These are phyloP conservation scores for Tragopan temminckii DNA, from an alignment of 2,797 vertebrate species.

Conservation along the genomic window DNA sequence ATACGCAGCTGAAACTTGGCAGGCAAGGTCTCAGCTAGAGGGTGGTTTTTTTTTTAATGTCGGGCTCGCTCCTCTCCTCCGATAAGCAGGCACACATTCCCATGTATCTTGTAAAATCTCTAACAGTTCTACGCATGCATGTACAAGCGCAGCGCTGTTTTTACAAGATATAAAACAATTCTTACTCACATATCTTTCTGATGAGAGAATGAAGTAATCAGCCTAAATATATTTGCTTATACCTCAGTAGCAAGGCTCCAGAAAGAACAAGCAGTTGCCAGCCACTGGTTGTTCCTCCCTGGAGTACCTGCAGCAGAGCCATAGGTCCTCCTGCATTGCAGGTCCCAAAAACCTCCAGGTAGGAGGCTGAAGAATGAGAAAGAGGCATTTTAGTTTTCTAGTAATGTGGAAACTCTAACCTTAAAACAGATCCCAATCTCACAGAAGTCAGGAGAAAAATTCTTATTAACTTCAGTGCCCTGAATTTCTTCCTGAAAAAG, in stretches of 20 bases:
- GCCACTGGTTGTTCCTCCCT: background rate
- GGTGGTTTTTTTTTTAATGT: background rate
- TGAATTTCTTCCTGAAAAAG: background rate
- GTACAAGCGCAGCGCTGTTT: slow-evolving; percentile 56
- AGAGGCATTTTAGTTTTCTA: background rate
- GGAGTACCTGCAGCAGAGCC: background rate
- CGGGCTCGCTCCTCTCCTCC: slow-evolving; percentile 17
- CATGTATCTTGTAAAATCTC: slow-evolving; percentile 55
- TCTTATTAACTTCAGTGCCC: background rate
- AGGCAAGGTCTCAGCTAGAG: background rate
- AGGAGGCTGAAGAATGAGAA: background rate
- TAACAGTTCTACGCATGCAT: slow-evolving; percentile 65
- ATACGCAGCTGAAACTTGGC: background rate
- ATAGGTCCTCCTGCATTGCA: background rate
- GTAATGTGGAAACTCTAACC: background rate
- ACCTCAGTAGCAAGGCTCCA: background rate
- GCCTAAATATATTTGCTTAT: slow-evolving; percentile 40
- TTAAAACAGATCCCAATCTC: background rate
- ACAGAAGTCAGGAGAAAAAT: background rate
- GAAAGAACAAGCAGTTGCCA: background rate
- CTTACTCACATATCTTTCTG: slow-evolving; percentile 54
- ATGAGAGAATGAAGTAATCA: slow-evolving; percentile 54
- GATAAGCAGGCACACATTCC: slow-evolving; percentile 30
- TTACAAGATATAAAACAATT: slow-evolving; percentile 64
- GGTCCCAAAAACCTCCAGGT: background rate